Evolutionary conservation across 2,888 invertebrate species (phyloP), one percentile per base, ranked within the genome.

Genomic region (Spialia ferax): DNA sequence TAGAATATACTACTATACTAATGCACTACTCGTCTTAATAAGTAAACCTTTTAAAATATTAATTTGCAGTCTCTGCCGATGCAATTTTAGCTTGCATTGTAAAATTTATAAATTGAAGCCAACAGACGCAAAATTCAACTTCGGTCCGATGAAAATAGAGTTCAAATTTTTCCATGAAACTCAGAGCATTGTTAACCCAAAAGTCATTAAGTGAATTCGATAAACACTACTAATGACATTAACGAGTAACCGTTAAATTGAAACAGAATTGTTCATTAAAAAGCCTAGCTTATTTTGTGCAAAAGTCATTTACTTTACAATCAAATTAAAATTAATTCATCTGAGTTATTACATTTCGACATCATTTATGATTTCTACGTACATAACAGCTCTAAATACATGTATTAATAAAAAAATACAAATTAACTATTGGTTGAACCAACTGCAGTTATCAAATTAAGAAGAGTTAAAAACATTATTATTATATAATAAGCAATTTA

Each of bases 161-260:
- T 73, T 69, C 54, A 70, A 71, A 70, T 72, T 74, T 10, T 42
- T 52, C 32, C 68, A 62, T 32, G 15, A 20, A 11, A 26, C 59
- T 32, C 29, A 56, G 52, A 74, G 71, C 72, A 76, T 74, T 79
- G 81, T 82, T 84, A 79, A 82, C 80, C 79, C 78, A 77, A 82
- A 84, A 82, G 76, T 81, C 77, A 87, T 86, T 85, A 84, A 68
- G 73, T 73, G 80, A 75, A 81, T 77, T 80, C 77, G 72, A 82
- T 84, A 85, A 85, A 85, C 82, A 82, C 76, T 78, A 76, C 79
- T 82, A 86, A 86, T 85, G 84, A 82, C 82, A 82, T 81, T 74
- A 76, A 42, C 15, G 15, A 42, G 15, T 2, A 42, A 79, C 77
- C 83, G 83, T 86, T 87, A 82, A 83, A 82, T 82, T 79, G 78